Percentiles rank a stretch among this genome's conserved stretches.
phyloP scores from a whole-genome alignment of 30 jellyfish, hydroid and myxozoan species.

The Turritopsis rubra region DNA sequence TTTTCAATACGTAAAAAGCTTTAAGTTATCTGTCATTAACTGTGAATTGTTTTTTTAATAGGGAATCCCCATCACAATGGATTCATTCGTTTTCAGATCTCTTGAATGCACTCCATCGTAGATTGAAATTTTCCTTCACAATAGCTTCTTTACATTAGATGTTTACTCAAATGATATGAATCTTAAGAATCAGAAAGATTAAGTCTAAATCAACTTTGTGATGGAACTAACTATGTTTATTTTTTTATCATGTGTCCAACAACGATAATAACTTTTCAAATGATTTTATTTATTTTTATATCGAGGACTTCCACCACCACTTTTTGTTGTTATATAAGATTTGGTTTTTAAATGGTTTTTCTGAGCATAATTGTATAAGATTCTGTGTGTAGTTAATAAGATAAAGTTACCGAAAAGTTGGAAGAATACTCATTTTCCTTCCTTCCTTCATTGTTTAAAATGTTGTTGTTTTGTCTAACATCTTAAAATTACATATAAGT shows the following conservation, averaged over 20 bases:
- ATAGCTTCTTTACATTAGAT: not conserved
- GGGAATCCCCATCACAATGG: not conserved
- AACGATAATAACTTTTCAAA: not conserved
- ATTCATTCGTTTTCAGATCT: not conserved
- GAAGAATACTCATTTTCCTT: too few species aligned
- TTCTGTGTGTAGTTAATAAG: too few species aligned
- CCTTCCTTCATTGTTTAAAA: too few species aligned
- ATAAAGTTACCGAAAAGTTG: too few species aligned
- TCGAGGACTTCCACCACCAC: too few species aligned
- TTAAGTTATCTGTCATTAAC: not conserved
- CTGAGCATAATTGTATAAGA: too few species aligned
- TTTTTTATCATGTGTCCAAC: not conserved
- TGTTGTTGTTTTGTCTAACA: too few species aligned
- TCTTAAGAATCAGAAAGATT: not conserved
- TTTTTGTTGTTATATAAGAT: too few species aligned
- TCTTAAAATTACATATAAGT: too few species aligned
- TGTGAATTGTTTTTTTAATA: not conserved
- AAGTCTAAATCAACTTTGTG: not conserved
- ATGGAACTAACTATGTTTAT: not conserved
- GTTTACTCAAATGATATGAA: not conserved
- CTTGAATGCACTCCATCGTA: not conserved
- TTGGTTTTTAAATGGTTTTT: too few species aligned
- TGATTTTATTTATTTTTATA: too few species aligned
- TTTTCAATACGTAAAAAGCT: not conserved
- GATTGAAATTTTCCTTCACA: not conserved